These are phyloP conservation scores for Gerris lacustris DNA, from an alignment of 2,888 invertebrate species.

Conservation along the genomic window DNA sequence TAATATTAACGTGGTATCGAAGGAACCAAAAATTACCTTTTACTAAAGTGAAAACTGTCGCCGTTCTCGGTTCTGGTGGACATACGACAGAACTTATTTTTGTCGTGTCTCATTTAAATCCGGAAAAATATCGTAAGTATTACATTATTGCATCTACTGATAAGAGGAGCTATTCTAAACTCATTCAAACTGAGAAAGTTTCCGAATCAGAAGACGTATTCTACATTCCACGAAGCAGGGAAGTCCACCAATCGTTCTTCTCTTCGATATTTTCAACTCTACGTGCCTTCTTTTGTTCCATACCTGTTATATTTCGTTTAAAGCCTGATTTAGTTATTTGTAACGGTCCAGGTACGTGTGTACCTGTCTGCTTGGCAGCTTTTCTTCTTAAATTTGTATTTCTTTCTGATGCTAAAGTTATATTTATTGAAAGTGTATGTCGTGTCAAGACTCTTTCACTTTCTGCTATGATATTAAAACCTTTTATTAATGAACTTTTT, in stretches of 20 bases:
- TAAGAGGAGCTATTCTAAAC: conserved; percentile 56
- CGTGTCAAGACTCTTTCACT: conserved; percentile 80
- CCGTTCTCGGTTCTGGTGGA: conserved; percentile 70
- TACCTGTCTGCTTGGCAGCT: conserved; percentile 73
- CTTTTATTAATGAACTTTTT: conserved; percentile 69
- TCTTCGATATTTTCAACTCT: conserved; percentile 68
- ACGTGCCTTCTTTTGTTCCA: conserved; percentile 51
- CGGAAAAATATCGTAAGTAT: conserved; percentile 53
- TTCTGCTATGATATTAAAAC: conserved; percentile 73
- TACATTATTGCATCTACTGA: conserved; percentile 73
- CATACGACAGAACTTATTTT: conserved; percentile 91
- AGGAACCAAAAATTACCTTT: no score
- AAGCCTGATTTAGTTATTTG: conserved; percentile 73
- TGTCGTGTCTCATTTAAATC: conserved; percentile 51
- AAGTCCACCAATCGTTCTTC: conserved; percentile 74
- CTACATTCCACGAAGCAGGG: conserved; percentile 68
- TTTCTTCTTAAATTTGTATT: conserved; percentile 59
- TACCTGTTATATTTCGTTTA: conserved; percentile 54
- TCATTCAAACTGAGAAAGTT: conserved; percentile 38
- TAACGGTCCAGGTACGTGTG: conserved; percentile 94
- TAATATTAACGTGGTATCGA: no score
- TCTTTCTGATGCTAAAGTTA: conserved; percentile 55
- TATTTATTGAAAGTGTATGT: conserved; percentile 92
- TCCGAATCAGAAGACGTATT: conserved; percentile 39
- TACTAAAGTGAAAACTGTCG: conserved; percentile 38